These are phyloP conservation scores for Danio kyathit DNA, from an alignment of 2,797 vertebrate species.

Conservation along the genomic window DNA sequence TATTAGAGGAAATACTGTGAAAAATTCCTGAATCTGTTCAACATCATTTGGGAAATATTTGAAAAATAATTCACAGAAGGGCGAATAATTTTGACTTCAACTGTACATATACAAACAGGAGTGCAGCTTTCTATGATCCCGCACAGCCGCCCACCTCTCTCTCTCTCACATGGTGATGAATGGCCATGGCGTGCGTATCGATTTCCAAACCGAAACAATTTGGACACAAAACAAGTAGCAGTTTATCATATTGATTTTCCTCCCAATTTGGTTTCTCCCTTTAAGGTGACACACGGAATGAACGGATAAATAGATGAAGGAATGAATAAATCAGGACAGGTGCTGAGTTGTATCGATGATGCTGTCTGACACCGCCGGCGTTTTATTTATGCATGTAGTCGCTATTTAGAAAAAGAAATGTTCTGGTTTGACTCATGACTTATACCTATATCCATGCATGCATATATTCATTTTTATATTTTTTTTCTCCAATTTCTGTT, in stretches of 20 bases:
- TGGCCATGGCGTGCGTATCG: constrained; percentile 78
- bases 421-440: constrained; percentile 18
- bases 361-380: constrained; percentile 59
- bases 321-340: constrained; percentile 52
- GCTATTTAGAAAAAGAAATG: background rate
- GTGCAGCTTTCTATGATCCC: constrained; percentile 73
- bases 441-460: constrained; percentile 3
- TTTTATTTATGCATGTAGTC: constrained; percentile 33
- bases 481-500: too few relatives aligned
- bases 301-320: constrained; percentile 62
- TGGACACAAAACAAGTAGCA: constrained; percentile 86
- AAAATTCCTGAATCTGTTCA: too few relatives aligned
- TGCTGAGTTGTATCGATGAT: constrained; percentile 67
- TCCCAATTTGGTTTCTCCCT: constrained; percentile 79
- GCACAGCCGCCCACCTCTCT: constrained; percentile 66
- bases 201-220: constrained; percentile 90
- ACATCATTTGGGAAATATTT: too few relatives aligned
- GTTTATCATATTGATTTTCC: constrained; percentile 87
- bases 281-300: constrained; percentile 75
- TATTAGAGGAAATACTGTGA: too few relatives aligned
- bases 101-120: too few relatives aligned
- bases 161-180: constrained; percentile 82
- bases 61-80: too few relatives aligned
- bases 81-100: too few relatives aligned
- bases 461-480: background rate